Percentiles rank a stretch among this genome's conserved stretches.
Evolutionary conservation across 2,888 invertebrate genomes (phyloP).

Genomic region (Tupiocoris notatus): DNA sequence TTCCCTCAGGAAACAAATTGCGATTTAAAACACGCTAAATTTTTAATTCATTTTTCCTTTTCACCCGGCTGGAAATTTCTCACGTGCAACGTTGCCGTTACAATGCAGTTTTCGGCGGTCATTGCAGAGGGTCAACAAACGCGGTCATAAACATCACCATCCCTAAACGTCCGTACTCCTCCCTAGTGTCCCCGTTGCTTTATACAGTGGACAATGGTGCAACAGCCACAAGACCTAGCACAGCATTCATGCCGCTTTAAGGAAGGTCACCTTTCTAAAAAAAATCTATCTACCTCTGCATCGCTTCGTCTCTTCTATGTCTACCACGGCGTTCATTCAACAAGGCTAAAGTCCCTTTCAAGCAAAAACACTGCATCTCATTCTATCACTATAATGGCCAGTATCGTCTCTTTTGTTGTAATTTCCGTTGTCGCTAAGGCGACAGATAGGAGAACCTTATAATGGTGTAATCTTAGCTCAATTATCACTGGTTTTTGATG

Average conservation of each 20-base stretch:
- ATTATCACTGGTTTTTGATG: too few relatives aligned
- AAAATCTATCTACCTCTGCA: too few relatives aligned
- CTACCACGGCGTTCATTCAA: constrained; percentile 21
- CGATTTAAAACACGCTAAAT: too few relatives aligned
- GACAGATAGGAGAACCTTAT: too few relatives aligned
- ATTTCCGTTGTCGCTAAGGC: neutral
- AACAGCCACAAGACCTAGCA: constrained; percentile 22
- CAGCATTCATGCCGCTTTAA: constrained; percentile 41
- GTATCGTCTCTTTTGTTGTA: neutral
- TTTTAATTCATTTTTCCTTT: too few relatives aligned
- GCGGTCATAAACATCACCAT: neutral
- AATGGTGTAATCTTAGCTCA: too few relatives aligned
- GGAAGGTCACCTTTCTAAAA: constrained; percentile 39
- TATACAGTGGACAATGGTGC: constrained; percentile 38
- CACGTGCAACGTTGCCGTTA: too few relatives aligned
- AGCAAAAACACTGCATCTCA: constrained; percentile 15
- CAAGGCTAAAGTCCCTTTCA: constrained; percentile 31
- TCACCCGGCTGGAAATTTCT: too few relatives aligned
- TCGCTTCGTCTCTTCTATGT: too few relatives aligned
- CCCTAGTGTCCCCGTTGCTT: constrained; percentile 30
- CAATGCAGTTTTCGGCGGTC: neutral
- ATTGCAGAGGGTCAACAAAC: neutral
- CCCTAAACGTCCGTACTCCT: neutral
- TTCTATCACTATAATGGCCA: neutral
- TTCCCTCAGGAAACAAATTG: too few relatives aligned